Base-by-base conservation (phyloP, 1,140 invertebrate genomes). In the Microplitis mediator region DNA sequence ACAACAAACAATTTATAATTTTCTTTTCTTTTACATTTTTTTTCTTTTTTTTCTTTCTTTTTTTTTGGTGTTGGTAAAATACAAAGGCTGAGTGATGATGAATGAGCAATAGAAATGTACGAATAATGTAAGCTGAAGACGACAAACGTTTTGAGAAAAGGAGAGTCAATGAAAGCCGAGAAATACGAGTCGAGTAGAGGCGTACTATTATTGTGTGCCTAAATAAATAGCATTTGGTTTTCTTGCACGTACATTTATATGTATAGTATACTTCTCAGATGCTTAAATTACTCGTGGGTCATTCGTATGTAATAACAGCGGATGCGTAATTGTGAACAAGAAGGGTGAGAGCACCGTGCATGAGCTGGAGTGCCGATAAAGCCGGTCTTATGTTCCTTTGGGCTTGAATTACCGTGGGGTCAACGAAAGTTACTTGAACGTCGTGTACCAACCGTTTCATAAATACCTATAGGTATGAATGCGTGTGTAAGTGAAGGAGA, bases 351-450 rank as follows among this genome's bases (percentile, higher is more conserved):
- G 31, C 60, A 23, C 23, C 23, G 23, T 23, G 23, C 23, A 23
- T 54, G 69, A 64, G 67, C 64, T 70, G 52, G 35, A 65, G 39
- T 66, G 32, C 61, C 45, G 63, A 68, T 63, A 74, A 77, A 71
- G 4, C 31, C 39, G 34, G 75, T 77, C 76, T 79, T 79, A 75
- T 9, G 5, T 45, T 79, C 79, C 75, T 72, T 77, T 75, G 65
- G 76, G 73, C 75, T 81, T 79, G 77, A 81, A 81, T 82, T 81
- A 81, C 75, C 35, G 72, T 71, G 75, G 70, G 74, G 76, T 73
- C 78, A 78, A 77, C 58, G 75, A 68, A 75, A 79, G 78, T 71
- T 71, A 73, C 69, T 65, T 75, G 73, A 76, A 77, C 50, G 66
- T 70, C 32, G 60, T 68, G 51, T 58, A 39, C 31, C 64, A 64